Conservation (phyloP, 2,113 vertebrate species). For the Pleuronectes platessa region DNA sequence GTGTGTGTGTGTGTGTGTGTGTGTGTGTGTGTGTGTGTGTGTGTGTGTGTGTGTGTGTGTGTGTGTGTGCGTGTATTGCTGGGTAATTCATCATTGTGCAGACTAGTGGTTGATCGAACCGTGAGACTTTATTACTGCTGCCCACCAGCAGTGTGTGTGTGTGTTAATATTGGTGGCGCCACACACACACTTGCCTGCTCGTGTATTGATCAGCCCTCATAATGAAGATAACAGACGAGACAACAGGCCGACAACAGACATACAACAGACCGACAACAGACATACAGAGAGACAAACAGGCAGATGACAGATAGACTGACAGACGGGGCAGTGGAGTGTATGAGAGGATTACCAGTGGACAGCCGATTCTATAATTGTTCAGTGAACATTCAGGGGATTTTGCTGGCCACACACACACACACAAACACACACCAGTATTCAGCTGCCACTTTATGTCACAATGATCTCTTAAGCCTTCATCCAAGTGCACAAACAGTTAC, state of each 20-base stretch:
- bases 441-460: slow-evolving; percentile 63
- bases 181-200: slow-evolving; percentile 75
- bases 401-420: slow-evolving; percentile 34
- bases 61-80: slow-evolving; percentile 63
- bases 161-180: no score
- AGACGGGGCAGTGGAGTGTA: slow-evolving; percentile 78
- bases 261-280: slow-evolving; percentile 53
- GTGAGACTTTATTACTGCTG: slow-evolving; percentile 60
- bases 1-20: slow-evolving; percentile 8
- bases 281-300: slow-evolving; percentile 11
- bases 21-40: neutral
- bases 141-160: slow-evolving; percentile 37
- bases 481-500: slow-evolving; percentile 47
- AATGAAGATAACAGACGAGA: slow-evolving; percentile 56
- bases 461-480: slow-evolving; percentile 45
- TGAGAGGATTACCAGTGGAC: slow-evolving; percentile 81
- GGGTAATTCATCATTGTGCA: slow-evolving; percentile 79
- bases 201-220: slow-evolving; percentile 86
- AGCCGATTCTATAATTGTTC: slow-evolving; percentile 81
- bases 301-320: slow-evolving; percentile 53
- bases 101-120: slow-evolving; percentile 50
- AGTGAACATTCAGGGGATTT: slow-evolving; percentile 78
- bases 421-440: slow-evolving; percentile 36
- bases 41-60: neutral
- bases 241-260: slow-evolving; percentile 3